Evolutionary conservation across 2,797 vertebrate species (phyloP), one percentile per base, ranked within the genome.

Genomic region (Catostomus latipinnis): DNA sequence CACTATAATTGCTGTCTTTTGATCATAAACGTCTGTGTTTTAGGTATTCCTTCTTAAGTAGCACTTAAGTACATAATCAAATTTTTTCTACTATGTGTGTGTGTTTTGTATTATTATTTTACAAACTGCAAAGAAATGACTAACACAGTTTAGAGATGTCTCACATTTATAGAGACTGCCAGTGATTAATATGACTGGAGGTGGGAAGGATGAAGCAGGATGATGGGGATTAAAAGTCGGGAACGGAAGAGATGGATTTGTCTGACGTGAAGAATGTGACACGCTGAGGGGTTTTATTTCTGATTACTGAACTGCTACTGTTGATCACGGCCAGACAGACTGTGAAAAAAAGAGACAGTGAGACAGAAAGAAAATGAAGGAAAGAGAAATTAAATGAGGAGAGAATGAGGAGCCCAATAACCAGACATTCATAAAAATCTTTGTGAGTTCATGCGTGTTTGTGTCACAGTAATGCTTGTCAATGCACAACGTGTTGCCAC

Each of bases 301-400:
- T 63, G 68, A 63, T 83, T 83, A 81, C 58, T 62, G 43, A 82
- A 83, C 72, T 83, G 69, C 75, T 86, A 71, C 76, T 76, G 80
- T 81, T 74, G 81, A 81, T 81, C 84, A 73, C 61, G 49, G 65
- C 68, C 67, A 80, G 79, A 84, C 60, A 82, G 78, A 78, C 68
- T 56, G 34, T 49, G 57, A 54, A 13, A 68, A 65, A 73, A 22
- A 22, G 22, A 22, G 22, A 3, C 22, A 22, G 22, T 46, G 48
- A 4, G 13, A 48, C 13, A 56, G 56, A 68, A 50, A 57, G 52
- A 62, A 18, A 76, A 70, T 22, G 56, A 61, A 60, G 34, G 34
- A 72, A 46, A 34, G 34, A 34, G 2, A 34, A 34, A 58, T 22
- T 9, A 68, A 63, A 74, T 74, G 71, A 53, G 50, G 52, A 74